These are phyloP conservation scores for Sminthurides bifidus DNA, from an alignment of 1,140 invertebrate species.

Conservation along the genomic window DNA sequence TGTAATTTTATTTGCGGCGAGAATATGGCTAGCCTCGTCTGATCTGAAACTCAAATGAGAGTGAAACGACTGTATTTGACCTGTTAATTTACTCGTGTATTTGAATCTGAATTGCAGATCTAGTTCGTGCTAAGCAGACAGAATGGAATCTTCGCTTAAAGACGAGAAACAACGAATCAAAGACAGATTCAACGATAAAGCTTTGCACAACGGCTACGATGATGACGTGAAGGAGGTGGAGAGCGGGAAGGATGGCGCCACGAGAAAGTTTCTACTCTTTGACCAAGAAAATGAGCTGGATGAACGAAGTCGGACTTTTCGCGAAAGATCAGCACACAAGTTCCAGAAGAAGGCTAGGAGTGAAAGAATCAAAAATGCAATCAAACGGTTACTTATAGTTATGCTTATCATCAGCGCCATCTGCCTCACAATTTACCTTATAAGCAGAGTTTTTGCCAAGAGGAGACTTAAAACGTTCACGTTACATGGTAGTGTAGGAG, in stretches of 20 bases:
- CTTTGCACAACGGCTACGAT: background rate
- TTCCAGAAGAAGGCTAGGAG: background rate
- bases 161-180: conserved; percentile 5
- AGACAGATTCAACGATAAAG: conserved; percentile 3
- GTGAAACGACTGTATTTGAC: no score
- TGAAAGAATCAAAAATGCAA: background rate
- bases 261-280: conserved; percentile 1
- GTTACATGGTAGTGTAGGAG: background rate
- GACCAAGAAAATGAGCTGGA: conserved; percentile 2
- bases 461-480: background rate
- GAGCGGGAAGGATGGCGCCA: background rate
- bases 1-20: no score
- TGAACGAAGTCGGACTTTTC: background rate
- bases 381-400: conserved; percentile 1
- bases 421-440: background rate
- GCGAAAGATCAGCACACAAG: background rate
- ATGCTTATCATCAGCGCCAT: background rate
- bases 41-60: no score
- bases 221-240: conserved; percentile 1
- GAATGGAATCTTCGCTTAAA: no score
- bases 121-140: background rate
- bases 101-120: background rate
- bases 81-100: background rate
- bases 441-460: background rate
- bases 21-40: no score